Evolutionary conservation across 2,888 invertebrate species (phyloP).

Genomic region (Clostera curtula): DNA sequence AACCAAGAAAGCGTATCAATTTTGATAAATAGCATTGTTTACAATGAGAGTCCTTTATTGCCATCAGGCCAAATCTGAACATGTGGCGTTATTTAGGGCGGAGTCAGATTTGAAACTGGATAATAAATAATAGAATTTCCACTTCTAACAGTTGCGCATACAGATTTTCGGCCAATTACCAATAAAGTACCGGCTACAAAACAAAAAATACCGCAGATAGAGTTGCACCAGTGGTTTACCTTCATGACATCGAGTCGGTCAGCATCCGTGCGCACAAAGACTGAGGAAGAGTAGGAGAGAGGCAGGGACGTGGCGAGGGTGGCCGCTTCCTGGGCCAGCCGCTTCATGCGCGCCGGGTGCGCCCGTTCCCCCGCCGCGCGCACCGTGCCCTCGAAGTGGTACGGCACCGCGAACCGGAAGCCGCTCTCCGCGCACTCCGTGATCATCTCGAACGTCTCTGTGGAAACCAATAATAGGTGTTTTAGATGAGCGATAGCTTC

Average conservation of each 20-base stretch:
- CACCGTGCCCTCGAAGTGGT: constrained; percentile 92
- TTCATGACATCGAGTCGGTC: constrained; percentile 97
- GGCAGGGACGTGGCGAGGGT: constrained; percentile 94
- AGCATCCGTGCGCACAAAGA: constrained; percentile 95
- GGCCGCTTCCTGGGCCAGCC: constrained; percentile 95
- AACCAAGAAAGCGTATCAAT: too few species aligned
- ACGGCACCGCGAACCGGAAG: constrained; percentile 88
- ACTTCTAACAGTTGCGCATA: too few species aligned
- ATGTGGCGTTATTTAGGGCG: too few species aligned
- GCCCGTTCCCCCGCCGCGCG: constrained; percentile 90
- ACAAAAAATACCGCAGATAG: too few species aligned
- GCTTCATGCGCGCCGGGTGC: constrained; percentile 90
- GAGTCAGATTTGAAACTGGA: too few species aligned
- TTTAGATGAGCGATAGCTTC: too few species aligned
- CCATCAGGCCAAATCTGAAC: too few species aligned
- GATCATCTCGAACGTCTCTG: constrained; percentile 95
- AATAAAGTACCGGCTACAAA: too few species aligned
- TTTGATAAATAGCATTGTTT: too few species aligned
- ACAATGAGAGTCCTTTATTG: too few species aligned
- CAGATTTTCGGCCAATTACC: too few species aligned
- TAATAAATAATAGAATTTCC: too few species aligned
- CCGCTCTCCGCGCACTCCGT: constrained; percentile 83
- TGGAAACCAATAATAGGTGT: neutral
- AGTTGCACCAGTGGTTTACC: constrained; percentile 45
- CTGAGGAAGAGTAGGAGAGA: constrained; percentile 93